These are phyloP conservation scores for Melospiza georgiana DNA, from an alignment of 2,113 vertebrate species.

Conservation along the genomic window DNA sequence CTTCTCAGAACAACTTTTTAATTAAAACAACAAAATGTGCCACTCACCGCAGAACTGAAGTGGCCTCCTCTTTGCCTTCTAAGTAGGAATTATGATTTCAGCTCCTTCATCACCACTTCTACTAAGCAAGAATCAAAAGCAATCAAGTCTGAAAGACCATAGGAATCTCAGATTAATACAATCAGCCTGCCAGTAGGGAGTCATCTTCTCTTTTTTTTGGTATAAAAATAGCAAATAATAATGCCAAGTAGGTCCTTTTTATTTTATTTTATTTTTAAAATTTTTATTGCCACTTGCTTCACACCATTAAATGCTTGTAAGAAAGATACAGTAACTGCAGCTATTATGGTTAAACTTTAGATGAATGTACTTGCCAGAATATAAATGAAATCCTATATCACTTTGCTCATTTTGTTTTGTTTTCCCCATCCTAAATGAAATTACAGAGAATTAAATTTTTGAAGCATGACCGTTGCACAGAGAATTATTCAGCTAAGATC, in stretches of 20 bases:
- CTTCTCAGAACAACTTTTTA: conserved; percentile 41
- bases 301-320: conserved; percentile 41
- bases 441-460: conserved; percentile 74
- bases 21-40: conserved; percentile 39
- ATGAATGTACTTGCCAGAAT: conserved; percentile 67
- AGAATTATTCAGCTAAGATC: conserved; percentile 53
- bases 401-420: conserved; percentile 52
- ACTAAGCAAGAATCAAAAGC: conserved; percentile 48
- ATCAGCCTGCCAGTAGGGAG: conserved; percentile 26
- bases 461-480: conserved; percentile 55
- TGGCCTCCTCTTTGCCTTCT: conserved; percentile 35
- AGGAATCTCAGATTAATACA: conserved; percentile 64
- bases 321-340: conserved; percentile 10
- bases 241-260: neutral
- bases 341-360: conserved; percentile 40
- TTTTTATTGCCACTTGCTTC: conserved; percentile 9
- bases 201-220: neutral
- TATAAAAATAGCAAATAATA: neutral
- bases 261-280: neutral
- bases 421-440: conserved; percentile 66
- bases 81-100: conserved; percentile 63
- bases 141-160: conserved; percentile 67
- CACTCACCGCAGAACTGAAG: neutral
- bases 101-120: conserved; percentile 60
- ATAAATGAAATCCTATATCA: conserved; percentile 65